Base-by-base conservation (phyloP, 2,797 vertebrate genomes). In the Scleropages formosus region DNA sequence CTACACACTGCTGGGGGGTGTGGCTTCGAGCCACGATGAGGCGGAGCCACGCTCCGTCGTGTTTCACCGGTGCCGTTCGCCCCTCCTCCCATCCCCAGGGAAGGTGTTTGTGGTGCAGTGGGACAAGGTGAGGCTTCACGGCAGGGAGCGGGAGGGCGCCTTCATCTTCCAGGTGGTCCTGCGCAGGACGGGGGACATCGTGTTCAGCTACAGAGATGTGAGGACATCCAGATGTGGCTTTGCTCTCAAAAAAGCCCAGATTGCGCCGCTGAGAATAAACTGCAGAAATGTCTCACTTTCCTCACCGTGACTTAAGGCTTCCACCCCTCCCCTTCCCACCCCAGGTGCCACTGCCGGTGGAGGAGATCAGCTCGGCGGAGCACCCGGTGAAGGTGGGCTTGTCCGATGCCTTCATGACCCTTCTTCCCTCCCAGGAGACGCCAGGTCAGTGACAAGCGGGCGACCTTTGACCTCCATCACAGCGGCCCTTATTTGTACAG, bases 331-430 rank as follows among this genome's bases (percentile, higher is more conserved):
- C 56, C 58, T 44, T 15, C n/a, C 39, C 18, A 72, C 2, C 63
- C 70, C 77, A 98, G 97, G 87, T 98, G 75, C 95, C 97, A 0
- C 84, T 99, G 80, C 86, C 92, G 0, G 92, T 98, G 39, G 89
- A 82, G 71, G 91, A 88, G 77, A 98, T 98, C 63, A 96, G 96
- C 31, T 92, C 94, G 60, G 89, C 91, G 1, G 94, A 96, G 81
- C 97, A 99, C 83, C 97, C 97, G 0, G 94, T 99, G 4, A 99
- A 99, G 87, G 93, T 95, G 0, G 97, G 97, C 46, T 91, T 99
- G 56, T 99, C 97, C 0, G 97, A 99, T 0, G 97, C 97, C 67
- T 99, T 98, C 89, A 93, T 96, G 94, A 83, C 94, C 0, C 84
- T 89, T 77, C 90, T 92, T 11, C 80, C 92, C 0, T 82, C 92